Base-by-base conservation (phyloP, 2,797 vertebrate genomes). In the Cynodonichthys magdalenae region DNA sequence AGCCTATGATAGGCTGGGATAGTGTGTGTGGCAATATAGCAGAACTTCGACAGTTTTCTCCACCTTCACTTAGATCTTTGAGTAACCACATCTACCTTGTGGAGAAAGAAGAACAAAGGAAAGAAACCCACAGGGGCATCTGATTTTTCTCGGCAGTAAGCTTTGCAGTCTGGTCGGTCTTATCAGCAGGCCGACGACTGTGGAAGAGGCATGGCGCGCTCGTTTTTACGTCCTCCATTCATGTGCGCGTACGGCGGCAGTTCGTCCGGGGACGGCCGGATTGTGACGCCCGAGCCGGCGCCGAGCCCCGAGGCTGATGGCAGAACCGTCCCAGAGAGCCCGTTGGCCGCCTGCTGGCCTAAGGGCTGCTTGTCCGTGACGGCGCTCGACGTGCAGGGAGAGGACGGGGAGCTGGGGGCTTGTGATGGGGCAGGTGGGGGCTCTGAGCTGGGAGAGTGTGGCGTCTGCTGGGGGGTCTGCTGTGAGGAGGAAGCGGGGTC, bases 121-220 rank as follows among this genome's bases (percentile, higher is more conserved):
- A 15, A 6, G 18, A 41, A 62, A 45, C 73, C 69, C 68, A 53
- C 51, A 47, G 60, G 82, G 62, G 74, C 74, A 29, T 71, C 59
- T 44, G 57, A 72, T 61, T 80, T 59, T 60, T 59, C 45, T 31
- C 59, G 61, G 70, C 56, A 67, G 75, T 29, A 63, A 63, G 74
- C 52, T 54, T 63, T 61, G 62, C 64, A 74, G 64, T 67, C 71
- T 20, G 68, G 50, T 61, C 54, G 10, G 60, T 70, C 74, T 58
- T 0, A 92, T 98, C 95, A 98, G 96, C 96, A 98, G 92, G 96
- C 95, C 0, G 97, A 97, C 15, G 96, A 97, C 92, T 98, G 97
- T n/a, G 97, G 96, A 82, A 98, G 90, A 17, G 96, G 96, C 89
- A 98, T 87, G 63, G 96, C 87, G 6, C 96, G 89, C 88, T 98